These are phyloP conservation scores for Tamias sibiricus DNA, from an alignment of 2,113 vertebrate genomes.

Conservation along the genomic window DNA sequence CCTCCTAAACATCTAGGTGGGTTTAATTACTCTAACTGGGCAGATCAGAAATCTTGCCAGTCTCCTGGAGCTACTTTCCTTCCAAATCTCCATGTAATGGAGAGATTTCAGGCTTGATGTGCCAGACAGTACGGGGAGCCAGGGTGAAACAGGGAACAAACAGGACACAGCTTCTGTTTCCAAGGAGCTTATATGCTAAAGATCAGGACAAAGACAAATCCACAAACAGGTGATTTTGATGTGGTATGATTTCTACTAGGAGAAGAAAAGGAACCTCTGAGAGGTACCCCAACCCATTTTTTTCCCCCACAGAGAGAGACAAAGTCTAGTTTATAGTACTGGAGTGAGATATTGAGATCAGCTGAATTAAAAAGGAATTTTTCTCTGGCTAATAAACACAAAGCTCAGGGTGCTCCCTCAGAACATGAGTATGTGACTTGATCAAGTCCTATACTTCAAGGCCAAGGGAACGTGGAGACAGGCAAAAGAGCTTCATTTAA, in stretches of 20 bases:
- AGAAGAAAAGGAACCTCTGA: neutral
- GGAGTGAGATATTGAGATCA: neutral
- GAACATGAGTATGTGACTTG: neutral
- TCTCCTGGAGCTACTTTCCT: neutral
- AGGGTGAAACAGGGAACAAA: neutral
- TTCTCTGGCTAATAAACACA: neutral
- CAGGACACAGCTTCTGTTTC: neutral
- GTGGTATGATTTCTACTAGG: neutral
- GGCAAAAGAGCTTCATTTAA: neutral
- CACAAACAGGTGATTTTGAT: neutral
- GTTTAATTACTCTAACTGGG: neutral
- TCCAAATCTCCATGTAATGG: neutral
- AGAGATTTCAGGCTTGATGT: neutral
- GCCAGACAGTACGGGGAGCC: neutral
- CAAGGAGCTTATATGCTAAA: neutral
- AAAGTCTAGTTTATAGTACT: neutral
- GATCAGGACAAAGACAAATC: neutral
- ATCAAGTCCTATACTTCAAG: neutral
- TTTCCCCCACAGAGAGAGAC: neutral
- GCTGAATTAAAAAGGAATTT: slow-evolving; percentile 11
- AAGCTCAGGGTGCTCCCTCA: neutral
- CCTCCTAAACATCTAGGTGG: neutral
- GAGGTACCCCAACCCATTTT: neutral
- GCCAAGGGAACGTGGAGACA: neutral
- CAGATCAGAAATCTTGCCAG: slow-evolving; percentile 21